Base-by-base conservation (phyloP, 2,797 vertebrate genomes). In the Gymnoscopelus braueri region DNA sequence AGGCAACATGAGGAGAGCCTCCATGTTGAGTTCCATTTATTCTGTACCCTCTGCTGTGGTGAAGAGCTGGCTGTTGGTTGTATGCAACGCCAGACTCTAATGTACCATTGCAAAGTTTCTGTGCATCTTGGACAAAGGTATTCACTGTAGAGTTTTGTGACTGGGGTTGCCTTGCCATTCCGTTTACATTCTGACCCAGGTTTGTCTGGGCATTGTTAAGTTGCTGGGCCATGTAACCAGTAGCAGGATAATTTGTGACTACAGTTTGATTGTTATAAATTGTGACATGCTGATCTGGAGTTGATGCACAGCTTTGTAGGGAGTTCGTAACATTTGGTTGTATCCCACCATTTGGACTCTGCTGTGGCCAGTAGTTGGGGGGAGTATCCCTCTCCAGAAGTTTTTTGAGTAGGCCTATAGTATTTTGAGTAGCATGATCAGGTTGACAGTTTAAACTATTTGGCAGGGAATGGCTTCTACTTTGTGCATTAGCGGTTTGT, bases 191-290 rank as follows among this genome's bases (percentile, higher is more conserved):
- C 47, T 74, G 53, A 65, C 23, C 13, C 1, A 39, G 13, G 2
- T 0, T 0, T 4, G 54, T 68, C 2, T 62, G 24, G 44, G 3
- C 6, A 4, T 1, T 0, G 4, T 0, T 0, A 4, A 49, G 13
- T 4, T 63, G 67, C 11, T 44, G 4, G 1, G 60, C 19, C 12
- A 14, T 64, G 39, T 5, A 35, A 50, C 13, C 2, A 14, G 2
- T 49, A 2, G 0, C 3, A 15, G 60, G 5, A 1, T 3, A 35
- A n/a, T 1, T 11, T 11, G 62, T 26, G 3, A 5, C 3, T 3
- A 39, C 3, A 9, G 44, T 19, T 35, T 47, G 58, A 5, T 39
- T 49, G 11, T 7, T 24, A 24, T 60, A 4, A 58, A 14, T 32
- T 53, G 14, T 12, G 3, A 13, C 6, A 0, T 14, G 3, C 2